Evolutionary conservation across 2,888 invertebrate species (phyloP).

Genomic region (Acanthosepion pharaonis): DNA sequence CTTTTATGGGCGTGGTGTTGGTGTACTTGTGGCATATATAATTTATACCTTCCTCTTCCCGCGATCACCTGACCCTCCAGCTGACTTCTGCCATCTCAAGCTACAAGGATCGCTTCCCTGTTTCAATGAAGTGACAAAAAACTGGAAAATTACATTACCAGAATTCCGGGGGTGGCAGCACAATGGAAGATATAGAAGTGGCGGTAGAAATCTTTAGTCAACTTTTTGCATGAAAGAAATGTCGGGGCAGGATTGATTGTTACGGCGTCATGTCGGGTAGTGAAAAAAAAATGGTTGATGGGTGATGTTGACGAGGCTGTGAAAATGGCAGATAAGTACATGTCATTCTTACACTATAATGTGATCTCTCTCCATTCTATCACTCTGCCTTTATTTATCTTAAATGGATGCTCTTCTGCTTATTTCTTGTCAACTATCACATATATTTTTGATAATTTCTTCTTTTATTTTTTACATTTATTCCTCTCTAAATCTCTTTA

Average conservation of each 20-base stretch:
- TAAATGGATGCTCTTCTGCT: no score
- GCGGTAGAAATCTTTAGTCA: background rate
- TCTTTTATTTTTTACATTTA: no score
- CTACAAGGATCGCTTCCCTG: background rate
- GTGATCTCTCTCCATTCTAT: background rate
- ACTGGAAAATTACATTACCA: slow-evolving; percentile 12
- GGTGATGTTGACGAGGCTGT: background rate
- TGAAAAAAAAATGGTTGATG: background rate
- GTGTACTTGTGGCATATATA: background rate
- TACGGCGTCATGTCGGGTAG: background rate
- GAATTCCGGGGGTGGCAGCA: background rate
- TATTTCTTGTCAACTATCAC: no score
- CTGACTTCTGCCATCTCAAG: background rate
- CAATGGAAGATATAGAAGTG: background rate
- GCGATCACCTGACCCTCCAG: background rate
- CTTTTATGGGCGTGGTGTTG: background rate
- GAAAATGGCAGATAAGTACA: slow-evolving; percentile 14
- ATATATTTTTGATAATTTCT: no score
- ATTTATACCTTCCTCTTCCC: background rate
- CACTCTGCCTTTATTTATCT: background rate
- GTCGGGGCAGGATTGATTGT: no score
- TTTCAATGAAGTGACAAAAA: background rate
- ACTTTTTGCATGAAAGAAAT: background rate
- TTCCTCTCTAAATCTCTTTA: no score
- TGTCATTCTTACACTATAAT: background rate